Conservation (phyloP, 1,140 invertebrate species). For the Philotrypesis tridentata region DNA sequence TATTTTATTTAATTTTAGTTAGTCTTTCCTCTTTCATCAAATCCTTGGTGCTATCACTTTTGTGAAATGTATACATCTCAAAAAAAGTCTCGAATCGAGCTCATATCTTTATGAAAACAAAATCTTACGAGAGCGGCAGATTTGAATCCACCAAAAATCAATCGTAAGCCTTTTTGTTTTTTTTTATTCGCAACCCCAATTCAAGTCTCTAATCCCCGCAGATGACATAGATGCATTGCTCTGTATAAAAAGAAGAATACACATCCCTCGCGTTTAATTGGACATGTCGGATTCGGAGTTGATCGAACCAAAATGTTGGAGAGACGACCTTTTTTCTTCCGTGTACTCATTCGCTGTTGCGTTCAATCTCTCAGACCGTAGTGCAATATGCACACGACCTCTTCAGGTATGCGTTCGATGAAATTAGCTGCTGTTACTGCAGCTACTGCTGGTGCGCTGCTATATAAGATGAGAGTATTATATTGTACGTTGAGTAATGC, state of each 20-base stretch:
- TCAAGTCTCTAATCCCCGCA: too few species aligned
- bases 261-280: neutral
- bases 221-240: too few species aligned
- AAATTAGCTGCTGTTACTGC: neutral
- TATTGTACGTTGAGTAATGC: neutral
- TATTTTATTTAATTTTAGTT: too few species aligned
- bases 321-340: neutral
- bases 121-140: too few species aligned
- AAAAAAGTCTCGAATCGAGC: too few species aligned
- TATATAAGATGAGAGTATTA: neutral
- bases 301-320: neutral
- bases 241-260: neutral
- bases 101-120: too few species aligned
- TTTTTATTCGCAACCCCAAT: too few species aligned
- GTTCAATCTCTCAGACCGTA: neutral
- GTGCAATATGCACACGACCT: neutral
- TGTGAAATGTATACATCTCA: too few species aligned
- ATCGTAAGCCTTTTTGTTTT: too few species aligned
- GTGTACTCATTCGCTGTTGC: neutral
- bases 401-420: neutral
- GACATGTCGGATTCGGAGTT: neutral
- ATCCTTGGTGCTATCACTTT: too few species aligned
- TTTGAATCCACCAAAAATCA: too few species aligned
- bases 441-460: neutral
- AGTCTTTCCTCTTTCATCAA: too few species aligned